Base-by-base conservation (phyloP, 2,888 invertebrate genomes). In the Homarus gammarus region DNA sequence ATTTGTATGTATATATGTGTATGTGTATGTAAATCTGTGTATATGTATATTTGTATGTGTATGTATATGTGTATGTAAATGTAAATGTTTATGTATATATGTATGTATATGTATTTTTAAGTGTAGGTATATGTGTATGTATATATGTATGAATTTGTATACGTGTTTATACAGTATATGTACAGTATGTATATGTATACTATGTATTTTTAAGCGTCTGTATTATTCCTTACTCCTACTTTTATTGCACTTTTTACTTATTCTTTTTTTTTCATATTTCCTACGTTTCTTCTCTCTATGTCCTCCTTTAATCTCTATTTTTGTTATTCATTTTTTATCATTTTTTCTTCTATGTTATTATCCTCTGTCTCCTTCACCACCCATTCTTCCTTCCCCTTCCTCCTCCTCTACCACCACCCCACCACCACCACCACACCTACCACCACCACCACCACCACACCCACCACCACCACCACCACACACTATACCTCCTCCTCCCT, bases 21-120 rank as follows among this genome's bases (percentile, higher is more conserved):
- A 2, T 70, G 18, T 70, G 5, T n/a, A 73, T 70, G 1, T 27
- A 27, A 27, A 31, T 70, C 3, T 70, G 36, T 70, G 36, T 70
- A 27, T 31, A 2, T 70, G 12, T 70, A 10, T 70, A 2, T 70
- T 1, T 70, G 36, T 12, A 27, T 36, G 36, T 10, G 12, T 70
- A 27, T 31, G 36, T 70, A 70, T 70, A 27, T 1, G 36, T 70
- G 1, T 27, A 27, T 70, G 36, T 10, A 70, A 27, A 27, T 12
- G 36, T n/a, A 27, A 27, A 27, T 27, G 36, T 70, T 15, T 70
- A 27, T 70, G 36, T 70, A 27, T 31, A 27, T 31, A 2, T 31
- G 15, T 70, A n/a, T 73, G 40, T 73, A n/a, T 73, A n/a, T 73
- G n/a, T 73, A 15, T 73, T 22, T 73, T 22, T 73, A 27, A 36